These are phyloP conservation scores for Microctenopoma lineatum DNA, from an alignment of 2,797 vertebrate genomes.

Conservation along the genomic window DNA sequence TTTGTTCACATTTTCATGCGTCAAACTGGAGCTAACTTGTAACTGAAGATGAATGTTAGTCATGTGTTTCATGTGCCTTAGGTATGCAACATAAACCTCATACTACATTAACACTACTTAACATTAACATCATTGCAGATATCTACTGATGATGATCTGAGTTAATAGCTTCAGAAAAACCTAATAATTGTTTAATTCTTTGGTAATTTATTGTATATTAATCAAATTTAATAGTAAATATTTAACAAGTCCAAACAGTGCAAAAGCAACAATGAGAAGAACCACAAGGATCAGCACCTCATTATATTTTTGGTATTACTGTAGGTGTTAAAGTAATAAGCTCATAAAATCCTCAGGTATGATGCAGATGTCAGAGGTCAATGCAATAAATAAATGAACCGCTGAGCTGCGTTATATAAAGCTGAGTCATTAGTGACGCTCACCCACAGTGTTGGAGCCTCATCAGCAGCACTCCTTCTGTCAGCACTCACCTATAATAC, in stretches of 20 bases:
- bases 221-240: not conserved
- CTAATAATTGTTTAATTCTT: no score
- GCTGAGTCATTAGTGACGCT: slow-evolving; percentile 66
- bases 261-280: not conserved
- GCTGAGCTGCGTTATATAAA: slow-evolving; percentile 60
- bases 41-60: not conserved
- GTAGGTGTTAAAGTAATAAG: slow-evolving; percentile 29
- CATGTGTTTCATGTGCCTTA: not conserved
- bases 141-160: not conserved
- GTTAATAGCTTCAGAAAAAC: not conserved
- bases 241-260: not conserved
- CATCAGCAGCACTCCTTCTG: slow-evolving; percentile 58
- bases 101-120: not conserved
- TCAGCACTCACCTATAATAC: slow-evolving; percentile 57
- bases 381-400: slow-evolving; percentile 44
- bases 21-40: slow-evolving; percentile 1
- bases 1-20: not conserved
- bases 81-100: not conserved
- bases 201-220: not conserved
- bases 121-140: no score
- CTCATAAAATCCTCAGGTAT: slow-evolving; percentile 24
- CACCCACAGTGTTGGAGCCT: slow-evolving; percentile 50
- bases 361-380: slow-evolving; percentile 42
- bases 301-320: slow-evolving; percentile 2
- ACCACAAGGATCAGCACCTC: slow-evolving; percentile 24